phyloP scores from a whole-genome alignment of 2,113 vertebrate genomes.

The Anguilla rostrata region DNA sequence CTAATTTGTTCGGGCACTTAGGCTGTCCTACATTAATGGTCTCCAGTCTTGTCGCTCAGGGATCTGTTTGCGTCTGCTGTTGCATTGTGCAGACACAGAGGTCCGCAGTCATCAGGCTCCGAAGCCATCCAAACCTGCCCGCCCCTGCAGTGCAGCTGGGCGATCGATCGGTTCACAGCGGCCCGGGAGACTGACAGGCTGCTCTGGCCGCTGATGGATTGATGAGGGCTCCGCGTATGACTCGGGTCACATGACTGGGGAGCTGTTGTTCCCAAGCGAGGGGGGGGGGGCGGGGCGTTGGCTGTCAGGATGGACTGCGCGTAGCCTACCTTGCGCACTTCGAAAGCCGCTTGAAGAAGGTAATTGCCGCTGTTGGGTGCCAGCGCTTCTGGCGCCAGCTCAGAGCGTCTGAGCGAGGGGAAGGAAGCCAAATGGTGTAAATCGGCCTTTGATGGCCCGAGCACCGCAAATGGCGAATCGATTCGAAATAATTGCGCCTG shows the following conservation, averaged over 20 bases:
- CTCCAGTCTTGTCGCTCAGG: not conserved
- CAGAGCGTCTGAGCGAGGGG: not conserved
- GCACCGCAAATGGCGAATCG: not conserved
- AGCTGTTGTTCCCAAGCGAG: not conserved
- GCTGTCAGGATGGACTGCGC: not conserved
- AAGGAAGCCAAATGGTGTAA: not conserved
- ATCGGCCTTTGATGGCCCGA: constrained; percentile 3
- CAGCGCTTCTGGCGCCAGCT: not conserved
- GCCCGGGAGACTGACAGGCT: not conserved
- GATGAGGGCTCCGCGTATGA: not conserved
- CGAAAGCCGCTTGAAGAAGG: not conserved
- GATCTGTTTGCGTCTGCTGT: not conserved
- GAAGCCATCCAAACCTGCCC: not conserved
- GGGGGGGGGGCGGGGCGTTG: not conserved
- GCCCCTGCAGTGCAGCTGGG: not conserved
- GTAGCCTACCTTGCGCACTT: not conserved
- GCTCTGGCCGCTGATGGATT: not conserved
- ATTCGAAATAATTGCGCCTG: not conserved
- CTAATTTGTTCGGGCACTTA: not conserved
- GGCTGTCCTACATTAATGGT: not conserved
- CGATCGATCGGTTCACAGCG: not conserved
- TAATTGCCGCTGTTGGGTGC: not conserved
- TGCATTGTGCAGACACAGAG: not conserved
- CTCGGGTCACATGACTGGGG: not conserved
- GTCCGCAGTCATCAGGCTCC: not conserved